Evolutionary conservation across 2,113 vertebrate species (phyloP).

Genomic region (Uropsilus gracilis): DNA sequence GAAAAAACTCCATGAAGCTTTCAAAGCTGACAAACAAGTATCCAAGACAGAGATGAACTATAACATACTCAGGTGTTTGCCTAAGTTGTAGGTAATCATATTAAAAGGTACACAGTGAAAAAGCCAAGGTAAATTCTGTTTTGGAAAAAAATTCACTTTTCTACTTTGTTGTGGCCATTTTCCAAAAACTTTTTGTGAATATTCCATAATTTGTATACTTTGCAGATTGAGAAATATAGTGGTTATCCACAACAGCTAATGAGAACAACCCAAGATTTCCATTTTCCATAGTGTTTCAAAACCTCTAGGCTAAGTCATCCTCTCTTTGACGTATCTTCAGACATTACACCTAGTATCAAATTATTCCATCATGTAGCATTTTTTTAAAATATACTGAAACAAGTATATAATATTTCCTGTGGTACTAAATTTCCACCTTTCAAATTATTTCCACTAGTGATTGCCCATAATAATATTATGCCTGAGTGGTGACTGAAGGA

Average conservation of each 20-base stretch:
- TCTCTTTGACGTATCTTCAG: slow-evolving; percentile 75
- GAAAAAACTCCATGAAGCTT: slow-evolving; percentile 6
- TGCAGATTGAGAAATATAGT: slow-evolving; percentile 73
- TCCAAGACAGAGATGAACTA: neutral
- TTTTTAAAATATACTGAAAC: slow-evolving; percentile 64
- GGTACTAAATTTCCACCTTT: slow-evolving; percentile 64
- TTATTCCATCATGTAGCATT: slow-evolving; percentile 67
- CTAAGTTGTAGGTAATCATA: neutral
- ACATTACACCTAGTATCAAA: slow-evolving; percentile 73
- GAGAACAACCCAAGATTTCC: slow-evolving; percentile 60
- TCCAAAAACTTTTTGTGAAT: slow-evolving; percentile 43
- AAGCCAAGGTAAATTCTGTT: neutral
- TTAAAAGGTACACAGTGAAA: neutral
- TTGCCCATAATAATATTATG: slow-evolving; percentile 46
- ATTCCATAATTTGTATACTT: slow-evolving; percentile 71
- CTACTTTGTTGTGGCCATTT: slow-evolving; percentile 16
- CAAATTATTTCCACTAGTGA: slow-evolving; percentile 42
- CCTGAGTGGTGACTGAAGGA: neutral
- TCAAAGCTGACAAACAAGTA: neutral
- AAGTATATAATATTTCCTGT: slow-evolving; percentile 53
- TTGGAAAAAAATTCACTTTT: slow-evolving; percentile 41
- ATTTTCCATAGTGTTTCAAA: slow-evolving; percentile 73
- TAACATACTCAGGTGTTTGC: neutral
- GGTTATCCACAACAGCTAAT: slow-evolving; percentile 79
- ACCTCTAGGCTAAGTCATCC: slow-evolving; percentile 75